Base-by-base conservation (phyloP, 2,113 vertebrate species). In the Perca schrenkii region DNA sequence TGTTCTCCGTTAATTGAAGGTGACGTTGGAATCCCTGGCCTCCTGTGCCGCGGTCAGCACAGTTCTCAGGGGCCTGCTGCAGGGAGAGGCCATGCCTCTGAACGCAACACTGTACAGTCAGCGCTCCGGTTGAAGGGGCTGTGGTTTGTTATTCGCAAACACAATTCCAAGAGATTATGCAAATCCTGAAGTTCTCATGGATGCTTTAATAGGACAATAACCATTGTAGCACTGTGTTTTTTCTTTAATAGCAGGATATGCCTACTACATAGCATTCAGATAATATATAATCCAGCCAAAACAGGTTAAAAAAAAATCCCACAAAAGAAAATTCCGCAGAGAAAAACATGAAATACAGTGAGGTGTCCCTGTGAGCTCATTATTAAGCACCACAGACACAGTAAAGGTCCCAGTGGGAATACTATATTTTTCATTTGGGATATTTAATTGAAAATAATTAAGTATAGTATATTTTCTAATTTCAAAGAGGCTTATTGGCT, bases 1-100 rank as follows among this genome's bases (percentile, higher is more conserved):
- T 98, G 97, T 97, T 98, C 95, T 95, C 74, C 93, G 94, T 96
- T 98, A 97, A 98, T 98, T 97, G 96, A 93, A 96, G 95, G 91
- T 96, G 98, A 97, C 96, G 97, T 96, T 82, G 96, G 97, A 97
- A 97, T 98, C 96, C 92, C 86, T 84, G 96, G 91, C 94, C 94
- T 93, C 86, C 92, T 86, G 91, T 68, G 87, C 86, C 54, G 82
- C 89, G 88, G 90, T 87, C 93, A 90, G 77, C 68, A n/a, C 82
- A 47, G 92, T 94, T 95, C 93, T 92, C 91, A 90, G 86, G 91
- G 91, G 91, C 80, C 89, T 89, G 82, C 86, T 57, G 88, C 83
- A 65, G 87, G 84, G 84, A 60, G 65, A 67, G 82, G 69, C 86
- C 79, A 17, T 6, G 77, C 74, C 80, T 62, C 65, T 2, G 40